Evolutionary conservation across 1,140 invertebrate genomes (phyloP), one percentile per base, ranked within the genome.

Genomic region (Paralvinella palmiformis): DNA sequence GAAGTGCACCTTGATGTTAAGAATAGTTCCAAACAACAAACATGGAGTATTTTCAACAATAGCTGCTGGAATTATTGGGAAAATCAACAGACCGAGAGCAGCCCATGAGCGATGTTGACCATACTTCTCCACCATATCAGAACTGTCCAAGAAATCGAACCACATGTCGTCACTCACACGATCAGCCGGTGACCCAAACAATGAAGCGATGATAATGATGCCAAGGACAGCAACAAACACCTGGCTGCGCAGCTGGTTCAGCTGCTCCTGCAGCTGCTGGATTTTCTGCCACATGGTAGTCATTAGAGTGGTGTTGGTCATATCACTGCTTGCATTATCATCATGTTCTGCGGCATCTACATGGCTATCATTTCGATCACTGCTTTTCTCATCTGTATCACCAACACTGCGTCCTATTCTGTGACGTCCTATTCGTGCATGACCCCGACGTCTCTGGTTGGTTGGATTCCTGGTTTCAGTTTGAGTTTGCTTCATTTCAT

Each of bases 91-190:
- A 15, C 74, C 73, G 32, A 76, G 61, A 20, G 73, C 71, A 1
- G 70, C 69, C 71, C 73, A 76, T 3, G 75, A 68, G 31, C 75
- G 70, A 48, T 79, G 75, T 60, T 73, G 72, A 13, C 75, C 77
- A 69, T 79, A 79, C 45, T 75, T 75, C 65, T 79, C 77, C 52
- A 79, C 57, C 44, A 74, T 71, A 69, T 79, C 77, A 65, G 76
- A 72, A 22, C 71, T 68, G 58, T 79, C 75, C 22, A 79, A 57
- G 56, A 77, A 77, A 62, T 79, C 77, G 70, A 75, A 79, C 77
- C 77, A 79, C 4, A 72, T 66, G 64, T 79, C 75, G 71, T 79
- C 77, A 22, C 75, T 73, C 20, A 79, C 57, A 66, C 76, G 75
- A 53, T 79, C 77, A 15, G 74, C 68, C 3, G 75, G 73, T 24